Evolutionary conservation across 2,113 vertebrate genomes (phyloP).

Genomic region (Hyperoodon ampullatus): DNA sequence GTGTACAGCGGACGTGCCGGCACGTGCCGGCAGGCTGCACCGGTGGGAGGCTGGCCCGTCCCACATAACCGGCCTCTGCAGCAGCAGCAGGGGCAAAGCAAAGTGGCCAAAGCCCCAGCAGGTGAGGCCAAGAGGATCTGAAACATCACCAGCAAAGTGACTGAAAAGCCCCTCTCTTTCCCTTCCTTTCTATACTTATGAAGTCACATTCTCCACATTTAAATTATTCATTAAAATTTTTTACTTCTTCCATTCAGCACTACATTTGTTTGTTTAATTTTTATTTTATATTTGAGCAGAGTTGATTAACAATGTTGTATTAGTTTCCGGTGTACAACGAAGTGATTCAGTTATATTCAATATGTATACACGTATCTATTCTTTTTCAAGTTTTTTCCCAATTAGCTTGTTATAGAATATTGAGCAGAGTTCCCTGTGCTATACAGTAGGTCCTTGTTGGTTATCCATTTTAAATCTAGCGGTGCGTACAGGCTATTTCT

Average conservation of each 20-base stretch:
- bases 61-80: neutral
- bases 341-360: no score
- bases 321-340: no score
- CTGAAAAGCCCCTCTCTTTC: neutral
- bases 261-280: neutral
- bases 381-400: no score
- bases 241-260: neutral
- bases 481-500: neutral
- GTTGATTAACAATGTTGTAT: no score
- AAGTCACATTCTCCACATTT: neutral
- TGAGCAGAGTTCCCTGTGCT: no score
- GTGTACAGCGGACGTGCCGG: fast-evolving
- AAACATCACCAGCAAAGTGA: neutral
- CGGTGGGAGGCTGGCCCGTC: neutral
- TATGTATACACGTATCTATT: no score
- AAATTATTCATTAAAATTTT: neutral
- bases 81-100: no score
- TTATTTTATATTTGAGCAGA: no score
- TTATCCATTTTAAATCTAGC: no score
- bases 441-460: no score
- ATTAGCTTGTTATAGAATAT: no score
- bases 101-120: neutral
- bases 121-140: no score
- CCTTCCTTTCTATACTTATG: neutral
- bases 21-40: neutral